Base-by-base conservation (phyloP, 92 coral and sea anemone species). In the Chrysogorgia sp. region DNA sequence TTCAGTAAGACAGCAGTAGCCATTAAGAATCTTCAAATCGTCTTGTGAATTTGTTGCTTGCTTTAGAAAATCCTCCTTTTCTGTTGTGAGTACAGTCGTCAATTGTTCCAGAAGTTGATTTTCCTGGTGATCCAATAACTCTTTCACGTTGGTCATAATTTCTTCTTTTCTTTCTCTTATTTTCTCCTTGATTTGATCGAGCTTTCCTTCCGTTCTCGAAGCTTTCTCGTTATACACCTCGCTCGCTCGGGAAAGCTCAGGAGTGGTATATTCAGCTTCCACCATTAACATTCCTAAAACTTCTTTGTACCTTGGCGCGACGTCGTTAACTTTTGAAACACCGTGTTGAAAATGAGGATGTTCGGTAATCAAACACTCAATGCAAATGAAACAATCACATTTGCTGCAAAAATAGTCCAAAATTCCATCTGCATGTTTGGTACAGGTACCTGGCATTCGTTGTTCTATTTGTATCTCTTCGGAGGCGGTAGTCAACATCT, bases 261-360 rank as follows among this genome's bases (percentile, higher is more conserved):
- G 75, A 25, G 75, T 58, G 20, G 75, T 68, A 25, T 24, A 68
- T 28, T 68, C 75, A 45, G 75, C 75, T 23, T 68, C 75, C 56
- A 49, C 43, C 75, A 23, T 68, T 68, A 68, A 68, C 75, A 68
- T 68, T 6, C 75, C 75, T 10, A 68, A 58, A 40, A 68, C 75
- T 45, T 68, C 75, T 29, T 68, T 68, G 58, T 68, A 68, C 23
- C 75, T 41, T 9, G 75, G 75, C 8, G 75, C 75, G 45, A 68
- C 75, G 45, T 68, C 75, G 58, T 48, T 28, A 17, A 68, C 75
- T 35, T 68, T 68, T 31, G 57, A 68, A 47, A 68, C 75, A 58
- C 75, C 75, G 28, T 68, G 75, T 29, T 68, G 75, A 29, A 68
- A 68, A 68, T 68, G 75, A 6, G 75, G 75, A 49, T 68, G 75